Evolutionary conservation across 2,888 invertebrate species (phyloP).

Genomic region (Agonopterix subpropinquella): DNA sequence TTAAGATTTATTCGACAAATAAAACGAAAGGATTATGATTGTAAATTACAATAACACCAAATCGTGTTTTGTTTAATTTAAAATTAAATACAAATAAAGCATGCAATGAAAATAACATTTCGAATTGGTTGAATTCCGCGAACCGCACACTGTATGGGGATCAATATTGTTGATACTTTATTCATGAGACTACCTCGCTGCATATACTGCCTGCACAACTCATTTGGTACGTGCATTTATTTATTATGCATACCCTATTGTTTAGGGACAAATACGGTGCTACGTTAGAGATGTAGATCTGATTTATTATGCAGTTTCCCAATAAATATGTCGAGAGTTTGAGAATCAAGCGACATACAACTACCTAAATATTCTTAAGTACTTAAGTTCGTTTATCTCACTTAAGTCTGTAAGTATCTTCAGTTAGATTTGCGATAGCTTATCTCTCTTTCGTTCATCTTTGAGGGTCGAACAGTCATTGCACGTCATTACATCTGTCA

Average conservation of each 20-base stretch:
- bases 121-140: conserved; percentile 19
- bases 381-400: no score
- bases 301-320: neutral
- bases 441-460: conserved; percentile 32
- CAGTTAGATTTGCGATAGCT: conserved; percentile 21
- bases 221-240: conserved; percentile 12
- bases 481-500: conserved; percentile 24
- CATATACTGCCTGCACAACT: conserved; percentile 22
- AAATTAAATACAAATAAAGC: neutral
- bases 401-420: no score
- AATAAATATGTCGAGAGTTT: neutral
- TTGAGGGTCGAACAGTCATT: conserved; percentile 19
- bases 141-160: conserved; percentile 27
- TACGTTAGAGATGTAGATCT: conserved; percentile 1
- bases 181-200: conserved; percentile 36
- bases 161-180: conserved; percentile 47
- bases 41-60: no score
- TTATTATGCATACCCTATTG: conserved; percentile 5
- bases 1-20: no score
- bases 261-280: conserved; percentile 3
- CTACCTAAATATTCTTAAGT: neutral
- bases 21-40: no score
- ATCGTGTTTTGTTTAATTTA: no score
- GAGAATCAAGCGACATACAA: no score
- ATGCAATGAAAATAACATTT: conserved; percentile 14